Base-by-base conservation (phyloP, 1,140 invertebrate species). In the Halictus rubicundus region DNA sequence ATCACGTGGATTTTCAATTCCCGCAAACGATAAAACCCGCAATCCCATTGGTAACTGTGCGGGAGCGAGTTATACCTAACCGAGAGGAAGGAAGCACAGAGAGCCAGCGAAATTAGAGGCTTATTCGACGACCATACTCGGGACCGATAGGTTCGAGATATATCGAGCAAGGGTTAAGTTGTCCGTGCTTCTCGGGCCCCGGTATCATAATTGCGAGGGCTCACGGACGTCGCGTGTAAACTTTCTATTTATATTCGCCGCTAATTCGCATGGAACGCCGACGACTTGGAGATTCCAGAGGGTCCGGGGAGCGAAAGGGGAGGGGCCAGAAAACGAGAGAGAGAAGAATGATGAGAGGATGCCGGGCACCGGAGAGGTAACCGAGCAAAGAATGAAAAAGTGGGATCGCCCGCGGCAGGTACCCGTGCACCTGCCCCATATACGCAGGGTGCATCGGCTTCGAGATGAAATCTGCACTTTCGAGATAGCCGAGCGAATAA, bases 361-460 rank as follows among this genome's bases (percentile, higher is more conserved):
- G 75, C 75, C 23, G 16, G 60, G 32, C 21, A 65, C 25, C 46
- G 32, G 32, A 65, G 69, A 85, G 79, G 84, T 65, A 76, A 52
- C 52, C 61, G 46, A 84, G 73, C 49, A 21, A 84, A 60, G 83
- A 84, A 87, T 78, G 86, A 85, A 87, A 85, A 87, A 87, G 85
- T 84, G 78, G 81, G 69, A 87, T 68, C 73, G 86, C 86, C 85
- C 61, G 71, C 80, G 83, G 86, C 86, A 87, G 75, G 85, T 85
- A 87, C 81, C 64, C 54, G 81, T 71, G 77, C 86, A 88, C 85
- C 85, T 87, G 86, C 85, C 87, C 84, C 64, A 87, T 78, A 88
- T 82, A 87, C 61, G 80, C 68, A 68, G 71, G 80, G 72, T 69
- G 68, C 72, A 59, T 85, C 79, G 74, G 70, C 61, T 65, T 66